Percentiles rank a stretch among this genome's conserved stretches.
These are phyloP conservation scores for Oreochromis niloticus DNA, from an alignment of 2,113 vertebrate genomes.

Conservation along the genomic window DNA sequence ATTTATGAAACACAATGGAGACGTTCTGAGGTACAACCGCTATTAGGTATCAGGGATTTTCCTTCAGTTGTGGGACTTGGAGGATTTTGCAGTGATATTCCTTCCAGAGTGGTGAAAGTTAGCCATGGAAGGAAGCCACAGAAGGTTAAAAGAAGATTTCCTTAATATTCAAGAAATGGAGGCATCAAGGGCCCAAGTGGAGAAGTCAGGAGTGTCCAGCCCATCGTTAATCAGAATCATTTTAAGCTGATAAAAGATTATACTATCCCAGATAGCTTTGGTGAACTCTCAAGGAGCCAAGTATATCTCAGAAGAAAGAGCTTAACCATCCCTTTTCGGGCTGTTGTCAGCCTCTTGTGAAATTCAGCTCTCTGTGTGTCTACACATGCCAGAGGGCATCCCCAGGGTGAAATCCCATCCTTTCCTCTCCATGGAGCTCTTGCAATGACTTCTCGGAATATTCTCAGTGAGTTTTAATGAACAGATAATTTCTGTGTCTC, in stretches of 20 bases:
- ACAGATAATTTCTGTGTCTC: neutral
- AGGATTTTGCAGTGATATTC: neutral
- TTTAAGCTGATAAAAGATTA: neutral
- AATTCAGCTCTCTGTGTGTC: conserved; percentile 34
- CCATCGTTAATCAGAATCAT: neutral
- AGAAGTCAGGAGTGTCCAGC: neutral
- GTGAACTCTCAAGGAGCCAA: neutral
- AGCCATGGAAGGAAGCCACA: neutral
- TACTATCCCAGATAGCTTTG: neutral
- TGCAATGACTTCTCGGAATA: neutral
- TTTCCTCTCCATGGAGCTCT: neutral
- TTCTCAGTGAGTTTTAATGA: neutral
- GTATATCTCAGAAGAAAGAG: neutral
- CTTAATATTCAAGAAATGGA: neutral
- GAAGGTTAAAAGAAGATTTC: neutral
- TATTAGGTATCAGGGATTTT: neutral
- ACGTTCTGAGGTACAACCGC: neutral
- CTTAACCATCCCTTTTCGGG: neutral
- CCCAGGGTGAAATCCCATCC: neutral
- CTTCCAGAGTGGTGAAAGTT: neutral
- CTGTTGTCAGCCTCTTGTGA: conserved; percentile 19
- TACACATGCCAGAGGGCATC: conserved; percentile 4
- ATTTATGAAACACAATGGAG: neutral
- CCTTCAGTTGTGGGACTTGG: neutral
- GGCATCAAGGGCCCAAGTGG: conserved; percentile 43